phyloP scores from a whole-genome alignment of 1,140 invertebrate genomes.

The Cherax destructor region DNA sequence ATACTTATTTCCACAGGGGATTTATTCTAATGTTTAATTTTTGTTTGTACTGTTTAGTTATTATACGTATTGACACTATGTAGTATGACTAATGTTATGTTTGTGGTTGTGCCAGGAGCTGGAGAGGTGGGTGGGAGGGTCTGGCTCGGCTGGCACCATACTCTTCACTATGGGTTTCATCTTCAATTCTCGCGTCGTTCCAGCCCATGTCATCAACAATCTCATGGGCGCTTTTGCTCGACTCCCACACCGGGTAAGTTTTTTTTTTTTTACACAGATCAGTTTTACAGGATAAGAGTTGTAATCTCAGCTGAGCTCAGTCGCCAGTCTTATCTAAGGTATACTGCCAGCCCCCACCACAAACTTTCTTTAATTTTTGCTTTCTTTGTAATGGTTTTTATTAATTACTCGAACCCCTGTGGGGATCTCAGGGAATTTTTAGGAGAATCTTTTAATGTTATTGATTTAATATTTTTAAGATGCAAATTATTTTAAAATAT shows the following conservation, averaged over 20 bases:
- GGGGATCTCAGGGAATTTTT: too few relatives aligned
- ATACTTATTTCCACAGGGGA: too few relatives aligned
- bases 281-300: background rate
- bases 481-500: too few relatives aligned
- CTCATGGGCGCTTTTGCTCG: conserved; percentile 55
- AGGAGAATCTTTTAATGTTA: too few relatives aligned
- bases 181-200: conserved; percentile 74
- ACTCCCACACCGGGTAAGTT: conserved; percentile 62
- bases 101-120: conserved; percentile 69
- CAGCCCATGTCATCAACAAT: conserved; percentile 63
- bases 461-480: too few relatives aligned
- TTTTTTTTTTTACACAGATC: background rate
- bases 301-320: background rate
- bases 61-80: too few relatives aligned
- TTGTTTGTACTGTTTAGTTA: too few relatives aligned
- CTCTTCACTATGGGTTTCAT: conserved; percentile 75
- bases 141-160: conserved; percentile 73
- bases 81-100: background rate
- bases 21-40: too few relatives aligned
- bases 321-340: too few relatives aligned
- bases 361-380: background rate
- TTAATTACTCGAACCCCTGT: too few relatives aligned
- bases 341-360: too few relatives aligned
- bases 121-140: conserved; percentile 73
- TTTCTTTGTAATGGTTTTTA: too few relatives aligned